Conservation (phyloP, 92 coral and sea anemone genomes). For the Pocillopora grandis region DNA sequence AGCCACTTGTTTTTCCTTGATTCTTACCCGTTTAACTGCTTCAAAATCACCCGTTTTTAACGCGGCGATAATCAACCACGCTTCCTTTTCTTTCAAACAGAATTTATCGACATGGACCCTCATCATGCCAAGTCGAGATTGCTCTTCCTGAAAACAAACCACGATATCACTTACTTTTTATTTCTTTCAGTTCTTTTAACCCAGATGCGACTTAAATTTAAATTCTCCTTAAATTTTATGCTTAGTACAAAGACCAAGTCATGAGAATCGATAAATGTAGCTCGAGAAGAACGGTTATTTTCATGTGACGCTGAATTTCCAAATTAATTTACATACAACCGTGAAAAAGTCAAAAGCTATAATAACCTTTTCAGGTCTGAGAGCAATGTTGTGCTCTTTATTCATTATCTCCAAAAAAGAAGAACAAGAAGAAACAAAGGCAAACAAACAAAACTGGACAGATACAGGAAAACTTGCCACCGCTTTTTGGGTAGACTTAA, state of each 20-base stretch:
- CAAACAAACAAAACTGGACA: no score
- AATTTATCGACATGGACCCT: conserved; percentile 8
- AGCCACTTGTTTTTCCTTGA: no score
- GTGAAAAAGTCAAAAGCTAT: no score
- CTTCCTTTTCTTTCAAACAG: background rate
- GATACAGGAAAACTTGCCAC: no score
- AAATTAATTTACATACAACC: background rate
- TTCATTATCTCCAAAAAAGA: no score
- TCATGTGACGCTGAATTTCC: background rate
- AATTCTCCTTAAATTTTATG: no score
- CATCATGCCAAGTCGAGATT: background rate
- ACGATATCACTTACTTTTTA: background rate
- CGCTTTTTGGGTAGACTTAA: no score
- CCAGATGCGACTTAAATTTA: background rate
- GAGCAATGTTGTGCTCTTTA: no score
- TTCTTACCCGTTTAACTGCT: conserved; percentile 4
- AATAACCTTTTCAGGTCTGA: no score
- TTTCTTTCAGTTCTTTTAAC: background rate
- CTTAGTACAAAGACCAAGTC: background rate
- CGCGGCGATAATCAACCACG: background rate
- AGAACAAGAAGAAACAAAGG: no score
- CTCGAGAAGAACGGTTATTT: background rate
- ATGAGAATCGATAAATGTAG: background rate
- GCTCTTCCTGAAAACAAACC: conserved; percentile 17
- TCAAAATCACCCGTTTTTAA: conserved; percentile 15